Base-by-base conservation (phyloP, 2,888 invertebrate genomes). In the Chalcosyrphus nemorum region DNA sequence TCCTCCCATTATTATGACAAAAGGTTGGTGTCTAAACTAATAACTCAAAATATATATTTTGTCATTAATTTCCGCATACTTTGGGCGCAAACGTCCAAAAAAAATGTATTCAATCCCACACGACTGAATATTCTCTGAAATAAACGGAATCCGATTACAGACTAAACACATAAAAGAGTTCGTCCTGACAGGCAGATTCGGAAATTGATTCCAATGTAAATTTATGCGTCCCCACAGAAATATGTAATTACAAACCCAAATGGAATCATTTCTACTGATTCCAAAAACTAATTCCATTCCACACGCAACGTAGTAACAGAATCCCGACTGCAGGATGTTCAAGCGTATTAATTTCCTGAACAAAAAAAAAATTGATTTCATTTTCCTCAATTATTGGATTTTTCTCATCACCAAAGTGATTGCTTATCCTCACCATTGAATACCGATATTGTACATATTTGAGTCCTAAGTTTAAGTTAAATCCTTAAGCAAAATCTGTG, bases 281-380 rank as follows among this genome's bases (percentile, higher is more conserved):
- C 17, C 43, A 47, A 35, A 56, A 56, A 45, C 43, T 29, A 54
- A 43, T 61, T 72, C 41, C 6, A 41, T 7, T 38, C 32, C 32
- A 38, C 43, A 32, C 15, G 43, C 71, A 71, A 32, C 15, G 43
- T 63, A 71, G 57, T 15, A 57, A 71, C 70, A 6, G 77, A 38
- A 78, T 47, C 47, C 63, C 11, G 21, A 47, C 1, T 11, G 29
- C 71, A 78, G 77, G 66, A 78, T 78, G 29, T 70, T 45, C 52
- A 61, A 70, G 61, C 32, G 70, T 63, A 77, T 77, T 78, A 63
- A 78, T 78, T 78, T 78, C 77, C 77, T 71, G 54, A n/a, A 41
- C 0, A 45, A 27, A 11, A 59, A 11, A n/a, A 29, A 32, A 68
- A 74, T 61, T 47, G 66, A 61, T 32, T 74, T 78, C 29, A 7